Evolutionary conservation across 2,888 invertebrate genomes (phyloP), one percentile per base, ranked within the genome.

Genomic region (Platycnemis pennipes): DNA sequence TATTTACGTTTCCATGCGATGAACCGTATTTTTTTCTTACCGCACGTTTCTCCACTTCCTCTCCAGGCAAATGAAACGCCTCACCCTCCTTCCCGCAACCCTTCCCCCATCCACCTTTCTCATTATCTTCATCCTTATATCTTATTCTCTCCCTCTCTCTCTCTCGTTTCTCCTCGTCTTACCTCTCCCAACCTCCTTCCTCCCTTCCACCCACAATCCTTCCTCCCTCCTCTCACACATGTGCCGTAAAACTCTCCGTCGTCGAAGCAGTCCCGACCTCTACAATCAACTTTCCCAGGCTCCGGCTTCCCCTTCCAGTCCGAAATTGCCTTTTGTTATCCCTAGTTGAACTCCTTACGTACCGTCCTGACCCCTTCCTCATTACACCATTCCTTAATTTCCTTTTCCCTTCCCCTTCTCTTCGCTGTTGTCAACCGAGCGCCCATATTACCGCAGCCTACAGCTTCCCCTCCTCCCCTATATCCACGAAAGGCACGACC

Each of bases 281-380:
- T 26, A 69, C 91, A 91, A 91, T 63, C 91, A 91, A 91, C 91
- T 69, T 91, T 69, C 91, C 91, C 91, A 89, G 53, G 56, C 89
- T 49, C 56, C 89, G 31, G 42, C 42, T 42, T 22, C 56, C 63
- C 91, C 69, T 13, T 26, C 77, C 37, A 13, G 2, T 37, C 77
- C 4, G 26, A 77, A 77, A 77, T 77, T 77, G 77, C 77, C 77
- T 77, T 91, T 91, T 91, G 91, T 91, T 91, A 91, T 89, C 56
- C 56, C 63, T 31, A 42, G 88, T 69, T 91, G 44, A 69, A 69
- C 91, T 91, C 56, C 69, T 69, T 26, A 42, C n/a, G 44, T 45
- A 69, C 69, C 26, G 26, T 26, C 63, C 91, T 91, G 91, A 91
- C 91, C 91, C 91, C 44, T 69, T 69, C 63, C 91, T 91, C 91